Evolutionary conservation across 2,888 invertebrate species (phyloP).

Genomic region (Alitta virens): DNA sequence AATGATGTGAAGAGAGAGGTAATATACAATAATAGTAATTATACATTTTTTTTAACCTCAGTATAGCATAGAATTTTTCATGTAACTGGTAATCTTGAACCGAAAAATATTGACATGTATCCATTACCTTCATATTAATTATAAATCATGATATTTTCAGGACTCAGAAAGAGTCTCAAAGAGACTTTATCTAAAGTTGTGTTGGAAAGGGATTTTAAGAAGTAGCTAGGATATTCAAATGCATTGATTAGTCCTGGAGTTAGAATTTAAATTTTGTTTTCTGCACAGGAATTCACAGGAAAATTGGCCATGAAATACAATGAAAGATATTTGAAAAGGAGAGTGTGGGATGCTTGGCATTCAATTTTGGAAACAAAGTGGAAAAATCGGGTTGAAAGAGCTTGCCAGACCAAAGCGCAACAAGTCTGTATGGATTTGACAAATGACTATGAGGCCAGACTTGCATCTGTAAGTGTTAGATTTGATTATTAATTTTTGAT

Average conservation of each 20-base stretch:
- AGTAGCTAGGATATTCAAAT: no score
- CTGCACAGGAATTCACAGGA: slow-evolving; percentile 45
- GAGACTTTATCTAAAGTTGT: no score
- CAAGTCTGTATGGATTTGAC: slow-evolving; percentile 52
- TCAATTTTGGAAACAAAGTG: slow-evolving; percentile 45
- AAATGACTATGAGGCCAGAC: slow-evolving; percentile 47
- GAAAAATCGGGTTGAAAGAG: slow-evolving; percentile 48
- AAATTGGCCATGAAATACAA: slow-evolving; percentile 46
- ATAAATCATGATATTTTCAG: no score
- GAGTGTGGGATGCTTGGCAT: slow-evolving; percentile 49
- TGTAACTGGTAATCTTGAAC: no score
- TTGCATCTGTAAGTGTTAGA: slow-evolving; percentile 39
- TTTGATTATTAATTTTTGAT: neutral
- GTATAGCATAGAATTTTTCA: no score
- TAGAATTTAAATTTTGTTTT: neutral
- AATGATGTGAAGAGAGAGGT: slow-evolving; percentile 51
- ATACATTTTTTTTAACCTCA: no score
- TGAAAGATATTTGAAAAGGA: slow-evolving; percentile 36
- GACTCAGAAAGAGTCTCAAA: no score
- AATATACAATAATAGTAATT: slow-evolving; percentile 5
- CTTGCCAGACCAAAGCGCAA: slow-evolving; percentile 54
- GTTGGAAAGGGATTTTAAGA: no score
- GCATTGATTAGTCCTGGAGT: no score
- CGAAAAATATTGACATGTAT: no score
- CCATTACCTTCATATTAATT: no score